These are phyloP conservation scores for Potamarius usumacintae DNA, from an alignment of 2,113 vertebrate genomes.

Conservation along the genomic window DNA sequence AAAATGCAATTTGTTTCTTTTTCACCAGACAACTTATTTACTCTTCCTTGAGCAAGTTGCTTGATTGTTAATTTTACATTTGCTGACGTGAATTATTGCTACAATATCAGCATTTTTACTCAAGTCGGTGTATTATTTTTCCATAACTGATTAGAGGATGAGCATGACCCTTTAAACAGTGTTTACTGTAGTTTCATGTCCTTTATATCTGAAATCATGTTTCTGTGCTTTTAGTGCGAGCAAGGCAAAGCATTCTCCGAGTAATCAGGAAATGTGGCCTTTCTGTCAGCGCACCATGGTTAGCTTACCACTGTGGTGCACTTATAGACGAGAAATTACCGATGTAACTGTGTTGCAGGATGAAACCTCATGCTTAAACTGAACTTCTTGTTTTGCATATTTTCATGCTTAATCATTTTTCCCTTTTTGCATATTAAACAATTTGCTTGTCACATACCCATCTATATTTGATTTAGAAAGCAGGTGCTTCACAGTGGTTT, in stretches of 20 bases:
- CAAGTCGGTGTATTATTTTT: background rate
- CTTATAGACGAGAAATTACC: background rate
- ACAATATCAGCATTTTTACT: background rate
- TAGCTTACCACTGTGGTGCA: conserved; percentile 2
- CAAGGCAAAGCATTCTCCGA: background rate
- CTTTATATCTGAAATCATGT: background rate
- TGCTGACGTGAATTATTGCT: background rate
- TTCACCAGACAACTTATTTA: background rate
- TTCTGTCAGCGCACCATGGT: conserved; percentile 10
- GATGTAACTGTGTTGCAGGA: background rate
- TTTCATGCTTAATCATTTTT: background rate
- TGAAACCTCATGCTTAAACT: background rate
- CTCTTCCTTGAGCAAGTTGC: background rate
- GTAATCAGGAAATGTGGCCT: conserved; percentile 31
- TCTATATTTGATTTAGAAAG: background rate
- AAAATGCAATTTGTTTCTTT: background rate
- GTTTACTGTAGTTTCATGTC: background rate
- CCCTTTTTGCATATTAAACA: background rate
- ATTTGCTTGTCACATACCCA: background rate
- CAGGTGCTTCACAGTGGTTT: background rate
- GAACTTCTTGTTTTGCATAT: background rate
- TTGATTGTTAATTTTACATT: background rate
- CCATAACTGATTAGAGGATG: background rate
- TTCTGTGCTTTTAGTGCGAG: background rate
- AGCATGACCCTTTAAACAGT: background rate